A percentile compares a stretch with the other conserved stretches of the same genome.
Conservation (phyloP, 1,140 invertebrate species). For the Ostrea denselamellosa region DNA sequence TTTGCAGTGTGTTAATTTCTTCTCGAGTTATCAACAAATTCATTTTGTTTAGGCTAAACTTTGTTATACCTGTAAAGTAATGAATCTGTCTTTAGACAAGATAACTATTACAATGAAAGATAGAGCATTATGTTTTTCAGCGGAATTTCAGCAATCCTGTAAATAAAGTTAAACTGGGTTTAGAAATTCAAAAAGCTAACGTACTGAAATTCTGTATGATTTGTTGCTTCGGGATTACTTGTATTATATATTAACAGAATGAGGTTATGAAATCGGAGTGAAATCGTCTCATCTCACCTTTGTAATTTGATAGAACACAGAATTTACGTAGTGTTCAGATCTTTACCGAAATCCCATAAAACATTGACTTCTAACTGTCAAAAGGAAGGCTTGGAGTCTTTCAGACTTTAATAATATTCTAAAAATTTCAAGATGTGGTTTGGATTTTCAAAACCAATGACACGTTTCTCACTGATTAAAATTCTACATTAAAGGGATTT, state of each 20-base stretch:
- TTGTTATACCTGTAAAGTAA: not conserved
- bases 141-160: not conserved
- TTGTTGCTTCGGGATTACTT: not conserved
- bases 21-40: not conserved
- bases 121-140: not conserved
- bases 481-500: slow-evolving; percentile 11
- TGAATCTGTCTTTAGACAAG: not conserved
- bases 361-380: not conserved
- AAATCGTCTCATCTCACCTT: not conserved
- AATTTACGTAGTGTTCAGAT: not conserved
- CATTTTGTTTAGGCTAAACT: not conserved
- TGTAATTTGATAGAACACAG: slow-evolving; percentile 15
- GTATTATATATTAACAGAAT: not conserved
- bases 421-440: slow-evolving; percentile 26
- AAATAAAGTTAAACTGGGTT: not conserved
- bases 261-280: slow-evolving; percentile 12
- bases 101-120: not conserved
- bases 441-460: not conserved
- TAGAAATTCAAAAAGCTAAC: not conserved
- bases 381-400: not conserved
- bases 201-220: not conserved
- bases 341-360: not conserved
- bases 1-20: not conserved
- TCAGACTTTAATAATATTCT: not conserved
- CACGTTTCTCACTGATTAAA: not conserved